These are phyloP conservation scores for Phycodurus eques DNA, from an alignment of 2,113 vertebrate genomes.

Conservation along the genomic window DNA sequence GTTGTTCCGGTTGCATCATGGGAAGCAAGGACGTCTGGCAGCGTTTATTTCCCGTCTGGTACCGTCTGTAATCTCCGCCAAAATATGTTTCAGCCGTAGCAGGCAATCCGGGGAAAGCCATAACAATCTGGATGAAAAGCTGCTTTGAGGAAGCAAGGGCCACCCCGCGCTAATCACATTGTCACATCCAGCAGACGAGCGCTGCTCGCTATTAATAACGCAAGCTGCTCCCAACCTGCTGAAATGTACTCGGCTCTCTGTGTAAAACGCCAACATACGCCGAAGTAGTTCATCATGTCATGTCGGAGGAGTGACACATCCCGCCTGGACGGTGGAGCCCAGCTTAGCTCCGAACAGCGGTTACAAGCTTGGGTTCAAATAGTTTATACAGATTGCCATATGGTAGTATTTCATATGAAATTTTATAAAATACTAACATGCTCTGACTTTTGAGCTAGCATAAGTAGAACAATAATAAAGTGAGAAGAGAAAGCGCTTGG, in stretches of 20 bases:
- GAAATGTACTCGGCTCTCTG: background rate
- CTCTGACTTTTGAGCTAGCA: background rate
- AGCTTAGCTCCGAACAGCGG: background rate
- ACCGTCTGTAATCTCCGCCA: slow-evolving; percentile 2
- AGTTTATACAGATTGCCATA: background rate
- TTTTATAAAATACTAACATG: background rate
- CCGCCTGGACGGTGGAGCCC: background rate
- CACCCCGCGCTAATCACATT: background rate
- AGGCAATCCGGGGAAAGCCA: background rate
- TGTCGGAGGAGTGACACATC: background rate
- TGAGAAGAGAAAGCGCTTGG: background rate
- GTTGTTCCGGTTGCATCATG: background rate
- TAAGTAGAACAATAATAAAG: background rate
- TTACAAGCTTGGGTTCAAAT: background rate
- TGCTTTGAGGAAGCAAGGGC: slow-evolving; percentile 3
- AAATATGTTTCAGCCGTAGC: background rate
- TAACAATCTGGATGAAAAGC: slow-evolving; percentile 5
- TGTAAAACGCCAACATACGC: background rate
- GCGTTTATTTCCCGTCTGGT: slow-evolving; percentile 6
- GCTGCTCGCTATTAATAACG: background rate
- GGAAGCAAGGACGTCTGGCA: background rate
- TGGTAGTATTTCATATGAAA: no score
- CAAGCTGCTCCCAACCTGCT: background rate
- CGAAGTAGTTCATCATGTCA: background rate
- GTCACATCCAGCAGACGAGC: background rate